Conservation (phyloP, 2,888 invertebrate species). For the Linyphia triangularis region DNA sequence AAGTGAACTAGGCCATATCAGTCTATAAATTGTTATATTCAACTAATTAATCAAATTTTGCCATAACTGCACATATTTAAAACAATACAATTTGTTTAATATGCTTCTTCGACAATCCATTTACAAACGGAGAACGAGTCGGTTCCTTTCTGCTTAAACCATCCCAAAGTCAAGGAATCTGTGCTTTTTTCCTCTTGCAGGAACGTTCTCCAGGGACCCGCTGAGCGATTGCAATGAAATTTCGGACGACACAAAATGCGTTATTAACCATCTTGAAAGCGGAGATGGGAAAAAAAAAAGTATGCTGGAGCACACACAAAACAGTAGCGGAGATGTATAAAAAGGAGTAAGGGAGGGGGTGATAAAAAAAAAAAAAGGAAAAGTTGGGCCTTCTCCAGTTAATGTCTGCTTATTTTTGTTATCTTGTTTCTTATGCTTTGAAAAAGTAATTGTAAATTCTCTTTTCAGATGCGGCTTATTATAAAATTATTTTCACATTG, state of each 20-base stretch:
- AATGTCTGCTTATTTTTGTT: not conserved
- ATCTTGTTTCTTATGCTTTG: not conserved
- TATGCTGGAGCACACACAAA: not conserved
- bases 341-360: not conserved
- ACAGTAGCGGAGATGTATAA: too few species aligned
- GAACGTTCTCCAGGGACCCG: not conserved
- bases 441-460: slow-evolving; percentile 1
- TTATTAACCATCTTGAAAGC: slow-evolving; percentile 32
- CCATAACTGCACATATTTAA: too few species aligned
- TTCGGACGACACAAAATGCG: slow-evolving; percentile 40
- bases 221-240: slow-evolving; percentile 50
- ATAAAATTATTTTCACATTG: not conserved
- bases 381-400: not conserved
- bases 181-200: not conserved
- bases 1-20: too few species aligned
- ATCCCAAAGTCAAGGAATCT: not conserved
- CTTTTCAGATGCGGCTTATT: not conserved
- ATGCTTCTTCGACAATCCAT: too few species aligned
- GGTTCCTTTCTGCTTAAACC: slow-evolving; percentile 15
- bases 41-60: too few species aligned
- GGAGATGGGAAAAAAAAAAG: slow-evolving; percentile 6
- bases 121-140: too few species aligned
- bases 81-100: too few species aligned
- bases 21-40: too few species aligned
- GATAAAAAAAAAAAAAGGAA: not conserved